phyloP scores from a whole-genome alignment of 2,113 vertebrate species.

The Mohoua ochrocephala region DNA sequence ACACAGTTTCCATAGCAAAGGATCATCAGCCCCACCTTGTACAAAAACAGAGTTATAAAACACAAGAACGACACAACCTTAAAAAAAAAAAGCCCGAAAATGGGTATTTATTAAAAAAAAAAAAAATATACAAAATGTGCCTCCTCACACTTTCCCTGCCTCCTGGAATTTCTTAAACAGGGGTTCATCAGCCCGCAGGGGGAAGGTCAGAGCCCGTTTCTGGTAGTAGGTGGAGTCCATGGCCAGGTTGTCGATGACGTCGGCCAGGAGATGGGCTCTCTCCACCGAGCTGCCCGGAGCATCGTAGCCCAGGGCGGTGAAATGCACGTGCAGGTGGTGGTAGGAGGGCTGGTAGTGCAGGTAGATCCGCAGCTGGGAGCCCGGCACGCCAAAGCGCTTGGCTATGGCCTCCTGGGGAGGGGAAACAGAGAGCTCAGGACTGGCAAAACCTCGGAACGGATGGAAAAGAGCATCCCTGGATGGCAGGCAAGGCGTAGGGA shows the following conservation, averaged over 20 bases:
- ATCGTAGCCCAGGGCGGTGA: constrained; percentile 85
- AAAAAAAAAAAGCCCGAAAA: neutral
- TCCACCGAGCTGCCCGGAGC: constrained; percentile 84
- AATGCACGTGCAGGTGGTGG: constrained; percentile 92
- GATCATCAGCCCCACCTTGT: neutral
- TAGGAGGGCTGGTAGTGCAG: constrained; percentile 97
- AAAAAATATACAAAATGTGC: neutral
- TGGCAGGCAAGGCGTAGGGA: neutral
- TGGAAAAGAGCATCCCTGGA: neutral
- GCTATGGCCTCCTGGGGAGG: constrained; percentile 75
- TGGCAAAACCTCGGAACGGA: fast-evolving
- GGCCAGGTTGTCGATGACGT: constrained; percentile 87
- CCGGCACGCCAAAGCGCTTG: constrained; percentile 68
- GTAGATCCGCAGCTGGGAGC: constrained; percentile 80
- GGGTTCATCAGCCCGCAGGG: constrained; percentile 77
- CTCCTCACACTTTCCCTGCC: constrained; percentile 60
- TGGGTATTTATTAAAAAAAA: neutral
- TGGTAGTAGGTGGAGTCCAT: constrained; percentile 74
- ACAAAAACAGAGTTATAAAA: neutral
- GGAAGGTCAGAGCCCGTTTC: constrained; percentile 77
- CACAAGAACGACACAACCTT: neutral
- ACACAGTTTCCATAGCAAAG: neutral
- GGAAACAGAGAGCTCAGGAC: neutral
- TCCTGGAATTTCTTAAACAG: constrained; percentile 80
- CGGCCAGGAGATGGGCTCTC: constrained; percentile 85